A percentile compares a stretch with the other conserved stretches of the same genome.
Conservation (phyloP, 1,140 invertebrate genomes). For the Solen grandis region DNA sequence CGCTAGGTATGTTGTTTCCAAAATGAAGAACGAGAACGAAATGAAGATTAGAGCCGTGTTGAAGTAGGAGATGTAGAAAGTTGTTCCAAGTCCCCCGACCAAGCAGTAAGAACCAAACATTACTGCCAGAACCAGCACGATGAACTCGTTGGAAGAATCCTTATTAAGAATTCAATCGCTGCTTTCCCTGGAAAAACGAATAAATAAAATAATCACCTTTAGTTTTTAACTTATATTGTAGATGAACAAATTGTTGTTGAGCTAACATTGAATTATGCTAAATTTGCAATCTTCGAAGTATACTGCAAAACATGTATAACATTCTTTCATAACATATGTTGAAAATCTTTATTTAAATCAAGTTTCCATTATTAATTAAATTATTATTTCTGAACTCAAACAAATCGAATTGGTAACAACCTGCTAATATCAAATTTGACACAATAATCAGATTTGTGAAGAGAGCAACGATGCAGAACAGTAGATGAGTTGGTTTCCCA, state of each 20-base stretch:
- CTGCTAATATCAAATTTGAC: slow-evolving; percentile 57
- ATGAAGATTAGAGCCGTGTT: too few relatives aligned
- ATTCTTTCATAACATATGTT: slow-evolving; percentile 59
- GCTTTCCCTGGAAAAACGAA: slow-evolving; percentile 55
- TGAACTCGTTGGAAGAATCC: slow-evolving; percentile 70
- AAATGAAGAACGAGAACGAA: slow-evolving; percentile 63
- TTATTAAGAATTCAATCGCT: slow-evolving; percentile 64
- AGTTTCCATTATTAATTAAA: too few relatives aligned
- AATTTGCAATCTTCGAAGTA: neutral
- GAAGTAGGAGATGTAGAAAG: too few relatives aligned
- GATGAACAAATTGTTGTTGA: neutral
- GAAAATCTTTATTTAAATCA: slow-evolving; percentile 69
- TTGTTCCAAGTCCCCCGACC: too few relatives aligned
- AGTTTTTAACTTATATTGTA: neutral
- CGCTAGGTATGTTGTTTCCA: slow-evolving; percentile 59
- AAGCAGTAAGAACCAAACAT: too few relatives aligned
- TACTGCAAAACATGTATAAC: neutral
- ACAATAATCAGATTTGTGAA: slow-evolving; percentile 76
- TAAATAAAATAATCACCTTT: neutral
- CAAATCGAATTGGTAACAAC: too few relatives aligned
- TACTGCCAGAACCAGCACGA: slow-evolving; percentile 69
- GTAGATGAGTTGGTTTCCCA: slow-evolving; percentile 72
- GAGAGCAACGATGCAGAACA: slow-evolving; percentile 75
- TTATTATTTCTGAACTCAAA: too few relatives aligned
- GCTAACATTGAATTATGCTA: neutral